phyloP scores from a whole-genome alignment of 1,140 invertebrate species.

The Muscidifurax raptorellus region DNA sequence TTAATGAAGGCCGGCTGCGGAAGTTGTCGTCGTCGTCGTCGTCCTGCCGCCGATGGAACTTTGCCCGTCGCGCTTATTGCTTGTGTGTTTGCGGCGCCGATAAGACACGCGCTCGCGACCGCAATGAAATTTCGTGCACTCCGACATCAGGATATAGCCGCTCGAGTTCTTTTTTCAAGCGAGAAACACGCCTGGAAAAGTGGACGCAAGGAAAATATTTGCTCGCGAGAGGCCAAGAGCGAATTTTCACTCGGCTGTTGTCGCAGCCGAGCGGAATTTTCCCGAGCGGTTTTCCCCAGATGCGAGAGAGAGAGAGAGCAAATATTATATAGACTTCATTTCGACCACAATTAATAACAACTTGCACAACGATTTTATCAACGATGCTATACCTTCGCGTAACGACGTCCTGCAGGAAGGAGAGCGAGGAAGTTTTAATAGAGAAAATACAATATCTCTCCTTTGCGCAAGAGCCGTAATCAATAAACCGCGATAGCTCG shows the following conservation, averaged over 20 bases:
- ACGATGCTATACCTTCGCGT: too few species aligned
- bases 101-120: neutral
- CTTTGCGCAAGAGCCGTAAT: too few species aligned
- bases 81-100: neutral
- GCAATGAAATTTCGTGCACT: neutral
- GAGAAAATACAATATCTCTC: too few species aligned
- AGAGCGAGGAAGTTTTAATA: too few species aligned
- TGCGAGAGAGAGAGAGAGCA: too few species aligned
- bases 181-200: neutral
- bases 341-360: too few species aligned
- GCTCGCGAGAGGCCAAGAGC: neutral
- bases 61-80: neutral
- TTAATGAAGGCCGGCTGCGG: slow-evolving; percentile 33
- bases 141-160: neutral
- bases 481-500: too few species aligned
- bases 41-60: slow-evolving; percentile 9
- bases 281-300: too few species aligned
- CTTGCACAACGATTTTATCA: too few species aligned
- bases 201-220: neutral
- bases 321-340: too few species aligned
- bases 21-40: neutral
- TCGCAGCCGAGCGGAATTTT: neutral
- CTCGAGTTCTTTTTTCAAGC: neutral
- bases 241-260: neutral
- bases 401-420: too few species aligned